These are phyloP conservation scores for Anseranas semipalmata DNA, from an alignment of 2,113 vertebrate species.

Conservation along the genomic window DNA sequence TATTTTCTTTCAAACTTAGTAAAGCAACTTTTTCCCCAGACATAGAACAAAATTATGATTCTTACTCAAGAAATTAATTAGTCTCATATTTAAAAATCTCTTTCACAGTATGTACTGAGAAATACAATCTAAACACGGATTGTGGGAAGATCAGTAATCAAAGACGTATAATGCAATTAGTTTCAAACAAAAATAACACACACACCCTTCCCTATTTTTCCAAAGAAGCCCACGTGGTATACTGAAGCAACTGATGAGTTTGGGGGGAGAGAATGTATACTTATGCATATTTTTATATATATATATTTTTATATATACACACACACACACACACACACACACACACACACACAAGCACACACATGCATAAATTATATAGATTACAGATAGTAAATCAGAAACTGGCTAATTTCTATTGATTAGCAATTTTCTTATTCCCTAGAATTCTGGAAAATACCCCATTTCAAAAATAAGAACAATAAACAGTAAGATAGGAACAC, in stretches of 20 bases:
- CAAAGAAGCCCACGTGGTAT: neutral
- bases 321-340: neutral
- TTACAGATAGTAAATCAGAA: neutral
- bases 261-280: too few species aligned
- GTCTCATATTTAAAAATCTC: neutral
- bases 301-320: neutral
- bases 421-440: neutral
- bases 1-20: neutral
- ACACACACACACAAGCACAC: neutral
- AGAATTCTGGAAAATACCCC: neutral
- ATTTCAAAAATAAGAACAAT: neutral
- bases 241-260: neutral
- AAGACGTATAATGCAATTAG: neutral
- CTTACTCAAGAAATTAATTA: conserved; percentile 26
- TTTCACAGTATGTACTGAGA: neutral
- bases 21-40: neutral
- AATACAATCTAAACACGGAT: neutral
- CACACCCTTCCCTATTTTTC: neutral
- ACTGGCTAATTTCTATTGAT: neutral
- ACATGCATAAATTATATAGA: neutral
- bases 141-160: neutral
- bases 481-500: neutral
- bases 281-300: neutral
- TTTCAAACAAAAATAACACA: neutral
- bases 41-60: neutral